Conservation (phyloP, 35 echinoderm and acorn worm genomes). For the Hemicentrotus pulcherrimus region DNA sequence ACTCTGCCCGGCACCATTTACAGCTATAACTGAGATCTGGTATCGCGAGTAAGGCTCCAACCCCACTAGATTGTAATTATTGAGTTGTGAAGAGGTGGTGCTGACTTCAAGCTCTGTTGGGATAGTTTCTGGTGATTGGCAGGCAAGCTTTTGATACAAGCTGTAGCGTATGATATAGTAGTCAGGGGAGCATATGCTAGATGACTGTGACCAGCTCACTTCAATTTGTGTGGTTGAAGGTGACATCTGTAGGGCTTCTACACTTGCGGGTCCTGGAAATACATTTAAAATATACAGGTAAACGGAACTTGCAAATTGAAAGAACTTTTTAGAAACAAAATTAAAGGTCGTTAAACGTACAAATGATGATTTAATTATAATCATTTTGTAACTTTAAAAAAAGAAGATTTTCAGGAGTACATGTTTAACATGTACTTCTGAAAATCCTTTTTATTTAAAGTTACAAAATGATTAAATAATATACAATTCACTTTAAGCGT, state of each 20-base stretch:
- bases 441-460: too few relatives aligned
- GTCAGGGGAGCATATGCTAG: not conserved
- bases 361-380: too few relatives aligned
- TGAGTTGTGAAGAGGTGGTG: not conserved
- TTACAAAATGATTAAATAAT: too few relatives aligned
- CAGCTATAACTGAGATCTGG: not conserved
- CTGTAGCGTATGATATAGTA: slow-evolving; percentile 21
- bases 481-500: too few relatives aligned
- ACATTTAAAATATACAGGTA: not conserved
- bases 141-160: not conserved
- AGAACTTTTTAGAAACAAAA: too few relatives aligned
- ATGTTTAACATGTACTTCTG: too few relatives aligned
- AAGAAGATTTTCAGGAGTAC: too few relatives aligned
- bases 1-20: not conserved
- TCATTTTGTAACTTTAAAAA: too few relatives aligned
- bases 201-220: not conserved
- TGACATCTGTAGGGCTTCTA: not conserved
- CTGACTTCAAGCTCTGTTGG: not conserved
- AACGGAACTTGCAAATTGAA: too few relatives aligned
- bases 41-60: not conserved
- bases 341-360: too few relatives aligned
- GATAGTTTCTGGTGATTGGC: not conserved
- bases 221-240: not conserved
- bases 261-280: not conserved
- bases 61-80: not conserved